A percentile compares a stretch with the other conserved stretches of the same genome.
Conservation (phyloP, 2,113 vertebrate species). For the Phrynosoma blainvillii region DNA sequence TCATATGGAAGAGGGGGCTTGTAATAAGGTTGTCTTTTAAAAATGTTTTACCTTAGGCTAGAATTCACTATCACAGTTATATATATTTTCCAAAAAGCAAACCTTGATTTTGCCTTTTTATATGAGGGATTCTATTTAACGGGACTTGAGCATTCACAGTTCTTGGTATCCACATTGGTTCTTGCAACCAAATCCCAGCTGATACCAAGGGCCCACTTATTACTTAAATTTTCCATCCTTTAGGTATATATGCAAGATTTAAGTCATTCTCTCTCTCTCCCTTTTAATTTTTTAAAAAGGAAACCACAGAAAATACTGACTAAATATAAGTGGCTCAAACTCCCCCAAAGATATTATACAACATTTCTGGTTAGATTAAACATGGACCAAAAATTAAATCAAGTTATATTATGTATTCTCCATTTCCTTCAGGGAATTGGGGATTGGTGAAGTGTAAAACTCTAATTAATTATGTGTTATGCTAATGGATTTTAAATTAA, state of each 20-base stretch:
- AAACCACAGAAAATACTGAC: constrained; percentile 42
- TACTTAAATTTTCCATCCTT: too few relatives aligned
- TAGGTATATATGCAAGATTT: neutral
- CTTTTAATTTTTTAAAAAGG: neutral
- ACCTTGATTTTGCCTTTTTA: too few relatives aligned
- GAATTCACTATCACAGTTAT: too few relatives aligned
- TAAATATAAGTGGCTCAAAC: constrained; percentile 64
- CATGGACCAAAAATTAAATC: constrained; percentile 79
- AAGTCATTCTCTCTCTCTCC: neutral
- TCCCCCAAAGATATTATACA: constrained; percentile 67
- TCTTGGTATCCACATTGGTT: too few relatives aligned
- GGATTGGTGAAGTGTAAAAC: constrained; percentile 78
- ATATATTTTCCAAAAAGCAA: too few relatives aligned
- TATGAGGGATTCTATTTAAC: too few relatives aligned
- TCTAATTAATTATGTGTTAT: constrained; percentile 82
- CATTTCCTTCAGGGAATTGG: constrained; percentile 77
- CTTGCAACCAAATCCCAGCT: too few relatives aligned
- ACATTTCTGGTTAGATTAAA: constrained; percentile 80
- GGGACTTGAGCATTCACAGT: too few relatives aligned
- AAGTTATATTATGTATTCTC: constrained; percentile 79
- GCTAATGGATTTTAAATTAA: constrained; percentile 82
- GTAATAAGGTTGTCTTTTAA: too few relatives aligned
- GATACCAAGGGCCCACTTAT: too few relatives aligned
- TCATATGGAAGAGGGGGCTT: too few relatives aligned
- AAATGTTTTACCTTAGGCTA: too few relatives aligned